These are phyloP conservation scores for Austrolebias charrua DNA, from an alignment of 2,797 vertebrate genomes.

Conservation along the genomic window DNA sequence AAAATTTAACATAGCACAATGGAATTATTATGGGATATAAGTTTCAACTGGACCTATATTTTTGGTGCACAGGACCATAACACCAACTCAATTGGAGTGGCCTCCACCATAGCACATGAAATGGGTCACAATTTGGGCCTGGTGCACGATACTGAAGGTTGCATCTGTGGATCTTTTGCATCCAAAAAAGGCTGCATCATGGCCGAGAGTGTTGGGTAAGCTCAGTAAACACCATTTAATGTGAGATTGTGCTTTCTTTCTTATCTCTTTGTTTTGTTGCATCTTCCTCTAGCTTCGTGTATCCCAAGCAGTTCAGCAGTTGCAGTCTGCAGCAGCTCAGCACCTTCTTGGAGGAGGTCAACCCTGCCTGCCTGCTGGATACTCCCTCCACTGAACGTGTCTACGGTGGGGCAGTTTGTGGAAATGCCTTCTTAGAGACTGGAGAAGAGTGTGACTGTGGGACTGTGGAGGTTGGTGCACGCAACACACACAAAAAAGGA, in stretches of 20 bases:
- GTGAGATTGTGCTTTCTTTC: not conserved
- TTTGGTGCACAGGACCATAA: slow-evolving; percentile 82
- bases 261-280: not conserved
- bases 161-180: slow-evolving; percentile 74
- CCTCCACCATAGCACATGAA: slow-evolving; percentile 91
- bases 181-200: slow-evolving; percentile 84
- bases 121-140: slow-evolving; percentile 97
- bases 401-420: slow-evolving; percentile 86
- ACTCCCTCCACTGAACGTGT: slow-evolving; percentile 75
- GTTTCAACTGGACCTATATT: not conserved
- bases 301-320: slow-evolving; percentile 86
- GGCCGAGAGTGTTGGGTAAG: slow-evolving; percentile 86
- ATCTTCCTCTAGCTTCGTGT: slow-evolving; percentile 69
- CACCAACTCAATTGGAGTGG: slow-evolving; percentile 80
- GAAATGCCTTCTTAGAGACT: slow-evolving; percentile 88
- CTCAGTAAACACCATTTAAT: slow-evolving; percentile 2
- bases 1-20: not conserved
- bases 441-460: slow-evolving; percentile 96
- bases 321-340: slow-evolving; percentile 86
- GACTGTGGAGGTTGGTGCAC: slow-evolving; percentile 71
- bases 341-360: slow-evolving; percentile 78
- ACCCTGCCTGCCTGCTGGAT: slow-evolving; percentile 82
- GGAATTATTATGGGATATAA: not conserved
- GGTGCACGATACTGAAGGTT: slow-evolving; percentile 84
- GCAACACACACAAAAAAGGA: slow-evolving; percentile 5